These are phyloP conservation scores for Aporrectodea caliginosa DNA, from an alignment of 1,140 invertebrate species.

Conservation along the genomic window DNA sequence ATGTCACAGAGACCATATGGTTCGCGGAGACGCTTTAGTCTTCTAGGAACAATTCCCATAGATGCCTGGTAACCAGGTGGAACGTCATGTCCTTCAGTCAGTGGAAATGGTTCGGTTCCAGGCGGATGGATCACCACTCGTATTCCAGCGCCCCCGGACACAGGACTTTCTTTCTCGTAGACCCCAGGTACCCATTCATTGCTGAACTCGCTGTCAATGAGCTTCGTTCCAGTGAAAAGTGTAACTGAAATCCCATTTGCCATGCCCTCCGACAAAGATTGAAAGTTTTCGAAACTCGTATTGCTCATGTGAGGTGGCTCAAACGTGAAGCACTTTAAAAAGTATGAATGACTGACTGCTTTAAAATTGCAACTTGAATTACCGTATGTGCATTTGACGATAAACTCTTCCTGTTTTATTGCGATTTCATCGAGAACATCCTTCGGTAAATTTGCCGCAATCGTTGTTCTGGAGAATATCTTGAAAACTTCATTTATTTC, in stretches of 20 bases:
- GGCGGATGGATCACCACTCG: constrained; percentile 12
- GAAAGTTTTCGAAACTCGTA: background rate
- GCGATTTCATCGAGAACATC: background rate
- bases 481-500: background rate
- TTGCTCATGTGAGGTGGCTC: background rate
- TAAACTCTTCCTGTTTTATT: background rate
- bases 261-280: background rate
- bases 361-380: background rate
- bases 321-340: background rate
- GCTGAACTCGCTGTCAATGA: background rate
- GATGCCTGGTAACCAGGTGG: background rate
- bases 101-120: background rate
- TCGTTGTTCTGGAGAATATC: background rate
- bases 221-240: background rate
- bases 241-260: background rate
- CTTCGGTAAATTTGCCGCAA: background rate
- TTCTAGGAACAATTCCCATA: background rate
- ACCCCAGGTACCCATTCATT: background rate
- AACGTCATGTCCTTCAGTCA: background rate
- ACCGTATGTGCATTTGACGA: background rate
- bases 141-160: background rate
- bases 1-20: background rate
- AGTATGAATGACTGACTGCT: background rate
- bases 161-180: background rate
- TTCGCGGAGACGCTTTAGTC: background rate